phyloP scores from a whole-genome alignment of 2,888 invertebrate genomes.

The Andrena camellia region DNA sequence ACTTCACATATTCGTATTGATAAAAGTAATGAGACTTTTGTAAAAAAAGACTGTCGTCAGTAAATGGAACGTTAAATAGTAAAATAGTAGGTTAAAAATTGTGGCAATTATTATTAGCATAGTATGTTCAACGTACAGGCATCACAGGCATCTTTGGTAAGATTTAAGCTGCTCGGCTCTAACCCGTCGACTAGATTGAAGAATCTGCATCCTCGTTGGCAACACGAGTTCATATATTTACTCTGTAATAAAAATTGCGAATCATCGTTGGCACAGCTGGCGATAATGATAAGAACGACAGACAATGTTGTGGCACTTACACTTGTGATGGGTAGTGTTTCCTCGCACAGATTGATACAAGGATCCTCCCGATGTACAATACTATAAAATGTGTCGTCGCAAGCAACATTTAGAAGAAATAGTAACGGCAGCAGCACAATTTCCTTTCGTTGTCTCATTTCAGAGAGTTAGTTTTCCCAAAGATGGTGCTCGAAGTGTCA shows the following conservation, averaged over 20 bases:
- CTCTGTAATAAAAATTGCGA: constrained; percentile 64
- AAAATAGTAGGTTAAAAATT: not conserved
- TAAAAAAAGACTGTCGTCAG: too few relatives aligned
- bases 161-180: constrained; percentile 75
- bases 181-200: constrained; percentile 81
- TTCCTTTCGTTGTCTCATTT: constrained; percentile 70
- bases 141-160: constrained; percentile 79
- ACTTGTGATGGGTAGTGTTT: constrained; percentile 68
- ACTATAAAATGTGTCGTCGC: constrained; percentile 73
- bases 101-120: not conserved
- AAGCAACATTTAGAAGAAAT: constrained; percentile 48
- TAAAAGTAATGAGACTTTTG: not conserved
- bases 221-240: constrained; percentile 79
- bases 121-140: constrained; percentile 75
- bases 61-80: too few relatives aligned
- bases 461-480: constrained; percentile 24
- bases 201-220: constrained; percentile 83
- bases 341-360: constrained; percentile 78
- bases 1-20: not conserved
- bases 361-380: constrained; percentile 76
- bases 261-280: not conserved
- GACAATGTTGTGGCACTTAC: constrained; percentile 63
- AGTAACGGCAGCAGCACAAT: constrained; percentile 63
- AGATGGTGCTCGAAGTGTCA: constrained; percentile 10
- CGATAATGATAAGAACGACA: not conserved